Percentiles rank a stretch among this genome's conserved stretches.
These are phyloP conservation scores for Panthera tigris DNA, from an alignment of 2,113 vertebrate genomes.

Conservation along the genomic window DNA sequence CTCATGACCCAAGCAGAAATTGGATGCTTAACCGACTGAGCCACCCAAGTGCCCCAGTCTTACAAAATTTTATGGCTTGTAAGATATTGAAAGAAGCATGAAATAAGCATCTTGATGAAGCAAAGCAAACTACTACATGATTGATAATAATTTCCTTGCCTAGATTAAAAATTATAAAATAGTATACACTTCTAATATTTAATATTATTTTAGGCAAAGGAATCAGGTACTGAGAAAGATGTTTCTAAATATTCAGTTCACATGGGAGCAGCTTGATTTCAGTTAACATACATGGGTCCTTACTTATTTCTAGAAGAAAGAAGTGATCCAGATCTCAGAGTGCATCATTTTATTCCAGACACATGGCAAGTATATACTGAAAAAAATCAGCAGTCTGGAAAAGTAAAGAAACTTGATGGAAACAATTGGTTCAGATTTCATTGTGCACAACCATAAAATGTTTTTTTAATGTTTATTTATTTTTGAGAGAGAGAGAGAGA, in stretches of 20 bases:
- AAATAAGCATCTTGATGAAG: not conserved
- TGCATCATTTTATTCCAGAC: constrained; percentile 83
- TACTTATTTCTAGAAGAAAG: constrained; percentile 80
- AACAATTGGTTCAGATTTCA: not conserved
- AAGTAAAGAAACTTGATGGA: not conserved
- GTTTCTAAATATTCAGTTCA: constrained; percentile 11
- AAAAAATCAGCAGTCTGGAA: not conserved
- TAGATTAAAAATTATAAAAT: not conserved
- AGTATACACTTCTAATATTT: not conserved
- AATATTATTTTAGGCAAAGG: not conserved
- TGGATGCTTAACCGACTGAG: too few relatives aligned
- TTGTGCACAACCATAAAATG: too few relatives aligned
- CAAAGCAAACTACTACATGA: not conserved
- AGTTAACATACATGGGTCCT: constrained; percentile 50
- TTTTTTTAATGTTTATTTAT: too few relatives aligned
- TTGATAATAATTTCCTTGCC: not conserved
- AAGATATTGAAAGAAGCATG: not conserved
- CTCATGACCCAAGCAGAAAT: too few relatives aligned
- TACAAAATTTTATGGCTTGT: not conserved
- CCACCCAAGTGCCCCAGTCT: too few relatives aligned
- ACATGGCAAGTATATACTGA: constrained; percentile 81
- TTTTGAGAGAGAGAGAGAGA: too few relatives aligned
- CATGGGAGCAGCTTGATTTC: constrained; percentile 79
- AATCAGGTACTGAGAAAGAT: not conserved
- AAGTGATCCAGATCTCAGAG: constrained; percentile 80